Evolutionary conservation across 92 coral and sea anemone genomes (phyloP), one percentile per base, ranked within the genome.

Genomic region (Zoanthus gigantus): DNA sequence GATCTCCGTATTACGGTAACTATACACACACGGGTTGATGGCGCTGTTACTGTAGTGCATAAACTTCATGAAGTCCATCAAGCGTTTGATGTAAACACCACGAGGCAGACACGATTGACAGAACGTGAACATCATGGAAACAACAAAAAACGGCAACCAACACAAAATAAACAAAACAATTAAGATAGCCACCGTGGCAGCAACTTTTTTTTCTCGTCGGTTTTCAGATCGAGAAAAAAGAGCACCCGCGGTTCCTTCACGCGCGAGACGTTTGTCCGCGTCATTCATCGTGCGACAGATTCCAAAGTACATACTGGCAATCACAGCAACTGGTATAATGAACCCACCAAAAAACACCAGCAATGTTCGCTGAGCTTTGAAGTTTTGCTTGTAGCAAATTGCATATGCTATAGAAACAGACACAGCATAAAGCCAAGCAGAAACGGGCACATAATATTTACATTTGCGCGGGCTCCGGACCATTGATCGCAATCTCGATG

Each of bases 31-130:
- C 7, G 97, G 97, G 78, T 94, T 94, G 5, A 94, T 89, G 15
- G 88, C 95, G 68, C 97, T 94, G 91, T 92, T 94, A 23, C 87
- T 84, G 61, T 94, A 94, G 46, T 94, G 97, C 95, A 94, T 94
- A 89, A 93, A 93, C 72, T 94, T 94, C 3, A 94, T 90, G 78
- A 94, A 88, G 89, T 94, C 97, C 83, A 94, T 71, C 74, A 94
- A 88, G 9, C 91, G 87, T 5, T 58, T 58, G 23, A 92, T 84
- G 9, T 85, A 73, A 9, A 52, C 45, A 6, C 79, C 95, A 2
- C 52, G 31, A 5, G 92, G 95, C 10, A 92, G 85, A 42, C 89
- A 74, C 10, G 86, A 65, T 10, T 72, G 87, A 31, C 77, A 60
- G 72, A 88, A 92, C 4, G 92, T 83, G 73, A 74, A 92, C 42